Percentiles rank a stretch among this genome's conserved stretches.
Conservation (phyloP, 2,113 vertebrate species). For the Chamaetylas fuelleborni region DNA sequence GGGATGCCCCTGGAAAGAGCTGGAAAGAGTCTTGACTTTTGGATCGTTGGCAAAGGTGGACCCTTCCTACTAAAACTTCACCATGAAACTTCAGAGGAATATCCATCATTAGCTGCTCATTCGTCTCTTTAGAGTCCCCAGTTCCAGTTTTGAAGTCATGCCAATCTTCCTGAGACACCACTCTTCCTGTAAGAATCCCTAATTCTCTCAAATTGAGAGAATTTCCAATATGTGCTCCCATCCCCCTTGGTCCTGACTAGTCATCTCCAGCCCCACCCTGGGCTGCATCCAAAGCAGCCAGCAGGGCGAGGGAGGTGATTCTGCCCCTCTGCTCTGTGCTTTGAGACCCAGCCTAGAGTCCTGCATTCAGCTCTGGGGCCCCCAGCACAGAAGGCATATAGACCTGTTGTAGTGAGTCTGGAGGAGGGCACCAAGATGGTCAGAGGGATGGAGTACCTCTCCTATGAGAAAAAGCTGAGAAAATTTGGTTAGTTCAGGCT, state of each 20-base stretch:
- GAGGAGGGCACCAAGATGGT: neutral
- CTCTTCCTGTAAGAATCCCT: neutral
- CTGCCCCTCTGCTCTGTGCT: neutral
- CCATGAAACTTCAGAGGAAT: neutral
- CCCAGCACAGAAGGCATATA: neutral
- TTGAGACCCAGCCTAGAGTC: neutral
- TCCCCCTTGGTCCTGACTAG: neutral
- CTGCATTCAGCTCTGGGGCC: neutral
- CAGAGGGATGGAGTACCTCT: neutral
- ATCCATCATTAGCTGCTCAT: neutral
- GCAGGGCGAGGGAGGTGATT: rapidly evolving
- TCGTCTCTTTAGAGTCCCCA: neutral
- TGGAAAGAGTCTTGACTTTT: neutral
- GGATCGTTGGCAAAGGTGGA: neutral
- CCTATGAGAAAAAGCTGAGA: neutral
- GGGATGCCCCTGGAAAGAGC: neutral
- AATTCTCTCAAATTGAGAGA: neutral
- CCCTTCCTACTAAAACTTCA: neutral
- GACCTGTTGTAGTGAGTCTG: rapidly evolving
- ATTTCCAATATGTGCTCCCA: neutral
- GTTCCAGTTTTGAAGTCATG: neutral
- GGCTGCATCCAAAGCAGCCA: neutral
- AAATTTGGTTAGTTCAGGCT: neutral
- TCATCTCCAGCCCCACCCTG: neutral
- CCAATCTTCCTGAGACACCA: neutral